Evolutionary conservation across 2,797 vertebrate genomes (phyloP).

Genomic region (Hypotaenidia philippensis): DNA sequence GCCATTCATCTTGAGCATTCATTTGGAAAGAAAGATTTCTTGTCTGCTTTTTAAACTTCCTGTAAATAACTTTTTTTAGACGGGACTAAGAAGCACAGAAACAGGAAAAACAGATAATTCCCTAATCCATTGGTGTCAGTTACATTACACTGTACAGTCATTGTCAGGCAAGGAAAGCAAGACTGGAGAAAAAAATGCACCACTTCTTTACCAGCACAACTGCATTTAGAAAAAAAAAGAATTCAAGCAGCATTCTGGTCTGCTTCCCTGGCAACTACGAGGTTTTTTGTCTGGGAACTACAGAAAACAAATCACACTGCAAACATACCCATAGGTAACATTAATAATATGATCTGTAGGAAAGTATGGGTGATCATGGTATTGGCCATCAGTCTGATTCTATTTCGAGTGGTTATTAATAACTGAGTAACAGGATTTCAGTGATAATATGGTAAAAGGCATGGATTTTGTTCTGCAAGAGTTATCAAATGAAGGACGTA

Average conservation of each 20-base stretch:
- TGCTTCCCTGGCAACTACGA: not conserved
- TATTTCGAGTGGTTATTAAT: not conserved
- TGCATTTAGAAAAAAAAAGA: not conserved
- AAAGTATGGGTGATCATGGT: not conserved
- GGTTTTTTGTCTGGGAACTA: not conserved
- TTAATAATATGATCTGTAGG: not conserved
- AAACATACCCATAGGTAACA: not conserved
- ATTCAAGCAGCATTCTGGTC: not conserved
- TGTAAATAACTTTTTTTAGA: constrained; percentile 66
- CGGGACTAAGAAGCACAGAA: constrained; percentile 51
- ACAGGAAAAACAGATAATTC: constrained; percentile 43
- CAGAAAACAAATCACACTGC: not conserved
- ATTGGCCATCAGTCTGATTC: not conserved
- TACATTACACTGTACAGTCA: not conserved
- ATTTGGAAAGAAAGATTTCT: constrained; percentile 54
- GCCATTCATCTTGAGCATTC: constrained; percentile 36
- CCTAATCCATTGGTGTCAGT: constrained; percentile 29
- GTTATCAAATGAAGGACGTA: not conserved
- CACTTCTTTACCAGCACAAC: not conserved
- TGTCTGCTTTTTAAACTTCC: constrained; percentile 54
- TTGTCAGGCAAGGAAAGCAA: not conserved
- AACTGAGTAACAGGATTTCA: not conserved
- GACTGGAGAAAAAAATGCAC: fast-evolving
- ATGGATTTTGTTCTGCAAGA: not conserved
- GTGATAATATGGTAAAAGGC: not conserved